Base-by-base conservation (phyloP, 2,797 vertebrate species). In the Sebastes iracundus region DNA sequence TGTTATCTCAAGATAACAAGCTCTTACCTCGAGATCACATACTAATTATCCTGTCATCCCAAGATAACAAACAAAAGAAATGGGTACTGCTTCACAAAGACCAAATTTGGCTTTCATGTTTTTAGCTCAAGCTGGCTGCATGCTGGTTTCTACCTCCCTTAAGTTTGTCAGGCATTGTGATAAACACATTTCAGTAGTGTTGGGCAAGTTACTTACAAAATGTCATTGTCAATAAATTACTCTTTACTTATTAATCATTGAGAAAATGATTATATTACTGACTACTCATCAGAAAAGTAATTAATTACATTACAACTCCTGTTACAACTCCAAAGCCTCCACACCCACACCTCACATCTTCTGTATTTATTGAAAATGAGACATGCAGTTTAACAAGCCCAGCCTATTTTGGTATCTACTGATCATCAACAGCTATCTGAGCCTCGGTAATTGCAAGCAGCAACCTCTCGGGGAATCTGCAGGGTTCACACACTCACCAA, bases 1-100 rank as follows among this genome's bases (percentile, higher is more conserved):
- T 78, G 80, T 84, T 81, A 82, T 89, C 86, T 79, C n/a, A n/a
- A 77, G 66, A 87, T 89, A 84, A 87, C 73, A 82, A 83, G 80
- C 83, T 62, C 59, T 75, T 77, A 74, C 68, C 67, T 79, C 65
- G 58, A 84, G 84, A 89, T 82, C 79, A 75, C 63, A 69, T 72
- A 77, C 79, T 87, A 77, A 87, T 90, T 80, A 87, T 84, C 67
- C 59, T 79, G 76, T 82, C 87, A 86, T 76, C 59, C 56, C 38
- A 4, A 81, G 84, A 88, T 80, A 83, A 75, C 53, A 81, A 81
- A 82, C 35, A 70, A 76, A 42, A 56, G 22, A 62, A 16, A 49
- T 7, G 49, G n/a, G 16, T 25, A 18, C 6, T 3, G 7, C 62
- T 63, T 25, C 16, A 46, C 38, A 74, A 32, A 27, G 56, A 59